Evolutionary conservation across 1,140 invertebrate species (phyloP).

Genomic region (Dendrolimus kikuchii): DNA sequence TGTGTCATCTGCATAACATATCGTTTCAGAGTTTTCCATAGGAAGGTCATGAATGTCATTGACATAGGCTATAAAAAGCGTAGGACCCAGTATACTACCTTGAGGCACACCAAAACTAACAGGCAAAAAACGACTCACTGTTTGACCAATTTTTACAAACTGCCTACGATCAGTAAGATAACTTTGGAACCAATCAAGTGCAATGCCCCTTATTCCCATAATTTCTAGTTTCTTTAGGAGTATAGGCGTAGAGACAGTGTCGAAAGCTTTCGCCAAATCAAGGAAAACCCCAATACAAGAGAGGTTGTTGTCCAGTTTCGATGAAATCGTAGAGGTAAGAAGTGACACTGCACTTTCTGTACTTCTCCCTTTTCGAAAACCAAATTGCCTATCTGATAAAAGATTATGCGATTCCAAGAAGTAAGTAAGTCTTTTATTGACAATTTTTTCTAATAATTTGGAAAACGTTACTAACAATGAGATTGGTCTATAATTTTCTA

Average conservation of each 20-base stretch:
- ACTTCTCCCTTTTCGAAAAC: conserved; percentile 18
- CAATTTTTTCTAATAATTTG: conserved; percentile 35
- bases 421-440: conserved; percentile 20
- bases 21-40: neutral
- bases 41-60: neutral
- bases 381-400: conserved; percentile 23
- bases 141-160: neutral
- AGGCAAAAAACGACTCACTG: neutral
- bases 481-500: conserved; percentile 35
- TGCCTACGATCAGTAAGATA: conserved; percentile 1
- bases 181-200: neutral
- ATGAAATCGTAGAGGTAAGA: conserved; percentile 7
- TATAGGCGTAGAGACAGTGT: conserved; percentile 8
- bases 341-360: conserved; percentile 21
- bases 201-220: conserved; percentile 1
- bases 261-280: conserved; percentile 4
- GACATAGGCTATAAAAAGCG: conserved; percentile 2
- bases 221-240: conserved; percentile 4
- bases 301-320: conserved; percentile 5
- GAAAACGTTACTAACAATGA: conserved; percentile 21
- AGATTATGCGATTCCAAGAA: conserved; percentile 21
- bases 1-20: conserved; percentile 7
- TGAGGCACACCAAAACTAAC: conserved; percentile 3
- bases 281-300: conserved; percentile 9
- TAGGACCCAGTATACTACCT: conserved; percentile 1